phyloP scores from a whole-genome alignment of 2,888 invertebrate genomes.

The Proisotoma minuta region DNA sequence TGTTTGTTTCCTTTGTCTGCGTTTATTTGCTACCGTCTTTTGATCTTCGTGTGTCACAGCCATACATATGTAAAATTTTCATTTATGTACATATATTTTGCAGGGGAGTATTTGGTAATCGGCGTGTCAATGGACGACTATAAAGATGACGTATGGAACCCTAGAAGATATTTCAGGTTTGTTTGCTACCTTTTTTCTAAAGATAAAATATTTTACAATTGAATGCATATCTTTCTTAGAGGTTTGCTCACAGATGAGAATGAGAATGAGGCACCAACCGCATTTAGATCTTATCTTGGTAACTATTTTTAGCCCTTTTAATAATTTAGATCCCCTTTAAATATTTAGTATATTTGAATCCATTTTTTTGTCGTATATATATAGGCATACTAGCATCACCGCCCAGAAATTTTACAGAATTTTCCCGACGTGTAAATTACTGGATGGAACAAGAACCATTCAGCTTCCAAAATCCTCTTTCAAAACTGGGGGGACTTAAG shows the following conservation, averaged over 20 bases:
- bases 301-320: too few species aligned
- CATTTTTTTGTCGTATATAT: constrained; percentile 64
- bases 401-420: constrained; percentile 53
- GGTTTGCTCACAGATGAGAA: constrained; percentile 67
- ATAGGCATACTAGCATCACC: constrained; percentile 56
- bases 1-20: too few species aligned
- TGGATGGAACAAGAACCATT: constrained; percentile 82
- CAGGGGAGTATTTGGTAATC: constrained; percentile 90
- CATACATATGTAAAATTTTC: too few species aligned
- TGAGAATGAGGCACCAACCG: constrained; percentile 58
- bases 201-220: too few species aligned
- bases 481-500: constrained; percentile 66
- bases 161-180: constrained; percentile 75
- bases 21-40: too few species aligned
- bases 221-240: too few species aligned
- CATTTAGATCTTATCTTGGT: constrained; percentile 70
- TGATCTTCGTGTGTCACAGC: too few species aligned
- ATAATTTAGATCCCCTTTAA: too few species aligned
- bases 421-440: constrained; percentile 58
- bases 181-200: too few species aligned
- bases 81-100: too few species aligned
- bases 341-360: too few species aligned
- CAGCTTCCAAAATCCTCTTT: constrained; percentile 75
- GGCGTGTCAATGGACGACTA: constrained; percentile 88
- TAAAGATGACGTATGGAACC: constrained; percentile 67